phyloP scores from a whole-genome alignment of 2,113 vertebrate genomes.

The Helogale parvula region DNA sequence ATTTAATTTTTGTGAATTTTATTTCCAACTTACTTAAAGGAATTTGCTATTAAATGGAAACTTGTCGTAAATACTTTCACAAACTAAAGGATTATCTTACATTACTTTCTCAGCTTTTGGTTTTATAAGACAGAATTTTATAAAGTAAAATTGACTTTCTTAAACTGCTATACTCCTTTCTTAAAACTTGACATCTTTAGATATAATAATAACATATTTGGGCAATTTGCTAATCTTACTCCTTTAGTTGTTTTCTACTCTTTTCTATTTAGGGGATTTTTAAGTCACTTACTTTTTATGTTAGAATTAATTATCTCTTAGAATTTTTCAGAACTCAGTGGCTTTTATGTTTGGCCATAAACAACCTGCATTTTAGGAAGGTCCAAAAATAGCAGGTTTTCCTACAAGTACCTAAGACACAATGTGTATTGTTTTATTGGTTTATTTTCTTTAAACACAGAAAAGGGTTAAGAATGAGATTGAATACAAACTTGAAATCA shows the following conservation, averaged over 20 bases:
- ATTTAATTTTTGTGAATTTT: not conserved
- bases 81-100: not conserved
- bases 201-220: not conserved
- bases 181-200: not conserved
- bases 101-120: not conserved
- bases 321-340: not conserved
- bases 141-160: not conserved
- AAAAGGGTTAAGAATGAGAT: not conserved
- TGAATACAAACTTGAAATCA: slow-evolving; percentile 23
- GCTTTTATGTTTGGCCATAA: not conserved
- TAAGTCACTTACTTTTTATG: not conserved
- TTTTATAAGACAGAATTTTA: slow-evolving; percentile 44
- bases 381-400: not conserved
- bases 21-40: not conserved
- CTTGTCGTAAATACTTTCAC: not conserved
- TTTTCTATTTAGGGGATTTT: not conserved
- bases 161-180: not conserved
- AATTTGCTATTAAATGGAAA: not conserved
- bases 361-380: not conserved
- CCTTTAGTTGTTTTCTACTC: not conserved
- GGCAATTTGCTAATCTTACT: not conserved
- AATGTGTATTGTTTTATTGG: not conserved
- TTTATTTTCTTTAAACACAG: slow-evolving; percentile 39
- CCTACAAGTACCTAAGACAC: not conserved
- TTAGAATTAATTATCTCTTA: not conserved